Percentiles rank a stretch among this genome's conserved stretches.
Conservation (phyloP, 1,140 invertebrate genomes). For the Zaprionus lachaisei region DNA sequence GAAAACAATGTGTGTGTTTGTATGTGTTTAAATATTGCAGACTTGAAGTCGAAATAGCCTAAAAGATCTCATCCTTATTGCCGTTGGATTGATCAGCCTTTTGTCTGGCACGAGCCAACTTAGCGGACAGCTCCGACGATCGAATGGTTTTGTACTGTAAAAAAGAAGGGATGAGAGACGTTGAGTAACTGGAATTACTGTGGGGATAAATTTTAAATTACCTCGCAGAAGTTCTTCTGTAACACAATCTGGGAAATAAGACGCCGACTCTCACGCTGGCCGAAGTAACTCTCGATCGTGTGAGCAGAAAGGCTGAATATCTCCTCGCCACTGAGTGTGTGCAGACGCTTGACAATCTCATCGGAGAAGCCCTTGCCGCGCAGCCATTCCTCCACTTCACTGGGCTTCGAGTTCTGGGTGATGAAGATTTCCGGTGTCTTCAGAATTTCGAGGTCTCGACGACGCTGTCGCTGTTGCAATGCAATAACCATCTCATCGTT, state of each 20-base stretch:
- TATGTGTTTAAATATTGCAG: neutral
- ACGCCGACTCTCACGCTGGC: constrained; percentile 89
- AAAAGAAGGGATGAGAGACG: neutral
- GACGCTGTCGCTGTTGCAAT: constrained; percentile 86
- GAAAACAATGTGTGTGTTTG: neutral
- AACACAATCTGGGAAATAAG: constrained; percentile 91
- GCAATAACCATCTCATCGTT: constrained; percentile 90
- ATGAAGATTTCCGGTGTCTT: constrained; percentile 91
- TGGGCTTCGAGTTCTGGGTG: constrained; percentile 87
- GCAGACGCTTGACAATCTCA: constrained; percentile 87
- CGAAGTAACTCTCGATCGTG: constrained; percentile 89
- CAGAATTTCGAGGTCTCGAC: constrained; percentile 87
- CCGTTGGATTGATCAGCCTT: constrained; percentile 85
- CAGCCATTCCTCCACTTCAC: constrained; percentile 91
- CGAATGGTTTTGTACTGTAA: constrained; percentile 88
- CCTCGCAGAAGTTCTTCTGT: constrained; percentile 91
- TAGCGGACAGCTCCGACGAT: constrained; percentile 88
- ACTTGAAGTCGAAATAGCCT: constrained; percentile 13
- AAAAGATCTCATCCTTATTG: constrained; percentile 70
- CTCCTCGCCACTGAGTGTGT: constrained; percentile 88
- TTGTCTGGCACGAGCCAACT: constrained; percentile 88
- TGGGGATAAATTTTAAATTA: constrained; percentile 84
- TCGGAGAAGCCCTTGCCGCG: constrained; percentile 90
- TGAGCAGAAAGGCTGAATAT: constrained; percentile 88
- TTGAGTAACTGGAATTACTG: constrained; percentile 84